phyloP scores from a whole-genome alignment of 2,888 invertebrate genomes.

The Phyllotreta striolata region DNA sequence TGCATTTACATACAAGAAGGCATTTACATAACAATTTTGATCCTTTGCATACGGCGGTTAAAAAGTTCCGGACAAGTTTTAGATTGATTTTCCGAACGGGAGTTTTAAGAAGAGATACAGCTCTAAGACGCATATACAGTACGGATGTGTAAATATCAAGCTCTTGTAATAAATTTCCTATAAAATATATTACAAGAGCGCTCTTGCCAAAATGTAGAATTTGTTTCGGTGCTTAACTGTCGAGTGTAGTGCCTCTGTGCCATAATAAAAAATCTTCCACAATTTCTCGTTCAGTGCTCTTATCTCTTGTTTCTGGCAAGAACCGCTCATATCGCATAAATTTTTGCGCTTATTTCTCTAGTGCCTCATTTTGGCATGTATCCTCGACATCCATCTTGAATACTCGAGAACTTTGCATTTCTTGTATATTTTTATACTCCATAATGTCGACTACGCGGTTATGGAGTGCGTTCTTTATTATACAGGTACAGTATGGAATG shows the following conservation, averaged over 20 bases:
- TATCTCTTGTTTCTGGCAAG: conserved; percentile 56
- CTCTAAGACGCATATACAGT: no score
- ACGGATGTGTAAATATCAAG: no score
- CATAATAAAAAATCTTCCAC: conserved; percentile 27
- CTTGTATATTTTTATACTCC: conserved; percentile 23
- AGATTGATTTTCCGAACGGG: conserved; percentile 25
- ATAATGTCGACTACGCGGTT: conserved; percentile 31
- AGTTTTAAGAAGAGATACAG: conserved; percentile 1
- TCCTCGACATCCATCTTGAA: conserved; percentile 54
- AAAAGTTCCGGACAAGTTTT: conserved; percentile 34
- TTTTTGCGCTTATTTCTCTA: conserved; percentile 55
- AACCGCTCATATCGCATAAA: conserved; percentile 53
- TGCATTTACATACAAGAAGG: conserved; percentile 41
- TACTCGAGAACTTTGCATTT: conserved; percentile 43
- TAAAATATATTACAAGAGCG: no score
- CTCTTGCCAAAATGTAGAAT: conserved; percentile 7
- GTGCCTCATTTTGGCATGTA: conserved; percentile 51
- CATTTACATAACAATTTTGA: conserved; percentile 43
- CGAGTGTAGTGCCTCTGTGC: conserved; percentile 13
- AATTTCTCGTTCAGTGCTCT: conserved; percentile 53
- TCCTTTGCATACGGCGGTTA: conserved; percentile 30
- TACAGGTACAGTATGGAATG: conserved; percentile 13
- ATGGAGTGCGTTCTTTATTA: conserved; percentile 26
- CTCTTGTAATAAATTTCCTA: no score
- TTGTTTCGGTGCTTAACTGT: conserved; percentile 2